These are phyloP conservation scores for Cephus pulcher DNA, from an alignment of 2,888 invertebrate species.

Conservation along the genomic window DNA sequence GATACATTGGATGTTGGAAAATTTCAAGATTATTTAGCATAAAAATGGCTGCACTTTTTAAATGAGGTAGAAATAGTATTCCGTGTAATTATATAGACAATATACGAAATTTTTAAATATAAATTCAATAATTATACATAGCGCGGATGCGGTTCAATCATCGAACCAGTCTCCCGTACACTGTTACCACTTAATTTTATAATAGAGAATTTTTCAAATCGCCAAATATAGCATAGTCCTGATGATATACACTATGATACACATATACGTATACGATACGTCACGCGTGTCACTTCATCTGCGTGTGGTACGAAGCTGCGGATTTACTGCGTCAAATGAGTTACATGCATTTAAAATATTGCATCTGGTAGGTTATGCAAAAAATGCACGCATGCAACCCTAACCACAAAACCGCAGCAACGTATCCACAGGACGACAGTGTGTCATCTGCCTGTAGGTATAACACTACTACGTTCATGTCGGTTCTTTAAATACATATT, in stretches of 20 bases:
- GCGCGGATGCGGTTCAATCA: background rate
- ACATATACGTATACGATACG: background rate
- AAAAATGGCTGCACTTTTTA: background rate
- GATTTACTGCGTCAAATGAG: background rate
- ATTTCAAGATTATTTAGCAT: background rate
- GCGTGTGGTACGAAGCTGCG: background rate
- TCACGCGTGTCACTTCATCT: background rate
- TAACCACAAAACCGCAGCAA: too few relatives aligned
- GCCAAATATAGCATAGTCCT: background rate
- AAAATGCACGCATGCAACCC: background rate
- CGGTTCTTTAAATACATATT: background rate
- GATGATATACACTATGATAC: background rate
- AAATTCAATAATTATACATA: background rate
- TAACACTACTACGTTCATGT: too few relatives aligned
- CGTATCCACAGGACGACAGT: too few relatives aligned
- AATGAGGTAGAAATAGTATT: background rate
- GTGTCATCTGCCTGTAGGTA: too few relatives aligned
- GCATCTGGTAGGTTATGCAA: background rate
- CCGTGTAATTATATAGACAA: background rate
- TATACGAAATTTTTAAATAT: background rate
- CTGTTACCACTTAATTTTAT: background rate
- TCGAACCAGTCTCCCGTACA: background rate
- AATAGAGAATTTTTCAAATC: background rate
- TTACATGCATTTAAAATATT: background rate
- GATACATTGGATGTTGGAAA: background rate